Evolutionary conservation across 1,140 invertebrate genomes (phyloP).

Genomic region (Brachionus rubens): DNA sequence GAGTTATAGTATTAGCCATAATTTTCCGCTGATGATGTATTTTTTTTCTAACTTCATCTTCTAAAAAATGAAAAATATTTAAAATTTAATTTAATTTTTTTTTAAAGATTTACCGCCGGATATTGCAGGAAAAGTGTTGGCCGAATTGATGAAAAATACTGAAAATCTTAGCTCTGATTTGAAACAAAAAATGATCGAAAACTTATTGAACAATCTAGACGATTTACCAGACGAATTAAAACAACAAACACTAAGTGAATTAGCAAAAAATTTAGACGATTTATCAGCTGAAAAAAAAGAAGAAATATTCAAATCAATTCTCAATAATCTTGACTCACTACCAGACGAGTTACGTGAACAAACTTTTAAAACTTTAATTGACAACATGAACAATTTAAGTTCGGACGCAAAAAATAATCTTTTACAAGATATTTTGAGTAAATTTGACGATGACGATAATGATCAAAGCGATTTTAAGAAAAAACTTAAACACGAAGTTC

Average conservation of each 20-base stretch:
- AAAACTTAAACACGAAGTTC: conserved; percentile 19
- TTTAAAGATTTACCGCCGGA: conserved; percentile 15
- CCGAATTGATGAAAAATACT: conserved; percentile 38
- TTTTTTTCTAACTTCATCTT: too few relatives aligned
- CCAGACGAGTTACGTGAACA: not conserved
- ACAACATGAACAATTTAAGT: conserved; percentile 34
- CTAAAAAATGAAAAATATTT: not conserved
- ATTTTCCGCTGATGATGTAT: too few relatives aligned
- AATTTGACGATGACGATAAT: not conserved
- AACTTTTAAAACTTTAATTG: conserved; percentile 8
- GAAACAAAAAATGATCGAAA: conserved; percentile 39
- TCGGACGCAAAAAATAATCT: conserved; percentile 7
- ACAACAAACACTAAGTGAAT: conserved; percentile 11
- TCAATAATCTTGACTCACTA: conserved; percentile 28
- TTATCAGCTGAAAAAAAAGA: conserved; percentile 33
- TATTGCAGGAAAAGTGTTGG: not conserved
- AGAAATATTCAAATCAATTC: conserved; percentile 41
- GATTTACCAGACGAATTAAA: conserved; percentile 18
- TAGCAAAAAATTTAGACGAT: conserved; percentile 31
- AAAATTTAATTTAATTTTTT: not conserved
- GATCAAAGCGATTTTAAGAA: not conserved
- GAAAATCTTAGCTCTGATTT: not conserved
- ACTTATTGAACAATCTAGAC: conserved; percentile 29
- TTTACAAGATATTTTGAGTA: conserved; percentile 11
- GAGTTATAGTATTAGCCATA: too few relatives aligned